Evolutionary conservation across 2,113 vertebrate species (phyloP), one percentile per base, ranked within the genome.

Genomic region (Onychostruthus taczanowskii): DNA sequence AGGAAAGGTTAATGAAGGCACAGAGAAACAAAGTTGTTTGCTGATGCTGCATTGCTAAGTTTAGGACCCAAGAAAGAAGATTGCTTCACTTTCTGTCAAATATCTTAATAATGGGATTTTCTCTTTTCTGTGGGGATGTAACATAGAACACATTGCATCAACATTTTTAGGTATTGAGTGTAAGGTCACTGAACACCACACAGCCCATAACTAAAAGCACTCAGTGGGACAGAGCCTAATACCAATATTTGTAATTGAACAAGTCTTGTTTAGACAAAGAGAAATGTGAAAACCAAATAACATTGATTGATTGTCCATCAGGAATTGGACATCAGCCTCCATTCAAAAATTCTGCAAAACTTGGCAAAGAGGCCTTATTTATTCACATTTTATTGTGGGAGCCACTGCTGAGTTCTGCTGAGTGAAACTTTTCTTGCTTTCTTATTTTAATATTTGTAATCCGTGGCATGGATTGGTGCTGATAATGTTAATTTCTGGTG

Each of bases 1-100:
- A 52, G 80, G 62, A 77, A 88, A 88, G 79, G 95, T 94, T 96
- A 92, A 95, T 77, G 77, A 89, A 84, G 76, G 44, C 73, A 13
- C 2, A 58, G 58, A 62, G 62, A 78, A 49, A 56, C 41, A 4
- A 63, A 84, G 16, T 64, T 75, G 41, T 43, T 89, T 73, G 55
- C 81, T 87, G 59, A 66, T 78, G 81, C 63, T 5, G 15, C 58
- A 56, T 39, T 75, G 39, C 30, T 27, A 17, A n/a, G 31, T 86
- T 77, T 81, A 46, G 86, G 78, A 56, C 31, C 73, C 53, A 92
- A 44, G 68, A 67, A 62, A 70, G 27, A 62, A 84, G 31, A 61
- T 56, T 67, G 14, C 50, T 89, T 91, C 7, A 17, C 72, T 91
- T 87, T 58, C 58, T 76, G 26, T 75, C 33, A 64, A 62, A 62